phyloP scores from a whole-genome alignment of 2,113 vertebrate genomes.

The Hymenochirus boettgeri region DNA sequence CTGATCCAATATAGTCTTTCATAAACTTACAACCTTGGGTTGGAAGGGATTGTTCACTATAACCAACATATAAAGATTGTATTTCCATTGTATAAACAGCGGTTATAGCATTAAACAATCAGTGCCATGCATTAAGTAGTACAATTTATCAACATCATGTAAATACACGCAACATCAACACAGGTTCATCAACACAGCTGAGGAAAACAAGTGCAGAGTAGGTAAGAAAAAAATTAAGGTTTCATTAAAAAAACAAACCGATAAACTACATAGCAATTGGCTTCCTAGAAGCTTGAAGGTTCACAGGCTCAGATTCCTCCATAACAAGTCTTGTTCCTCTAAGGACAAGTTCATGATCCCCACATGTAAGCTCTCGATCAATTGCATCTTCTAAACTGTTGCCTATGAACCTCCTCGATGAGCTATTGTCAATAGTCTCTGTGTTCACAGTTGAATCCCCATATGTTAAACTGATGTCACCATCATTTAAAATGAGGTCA shows the following conservation, averaged over 20 bases:
- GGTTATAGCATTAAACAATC: constrained; percentile 73
- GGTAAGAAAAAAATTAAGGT: too few species aligned
- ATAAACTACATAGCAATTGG: constrained; percentile 64
- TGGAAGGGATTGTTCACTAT: constrained; percentile 53
- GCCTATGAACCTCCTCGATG: constrained; percentile 56
- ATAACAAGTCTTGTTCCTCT: constrained; percentile 90
- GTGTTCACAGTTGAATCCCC: constrained; percentile 85
- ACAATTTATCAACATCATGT: constrained; percentile 64
- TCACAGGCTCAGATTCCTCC: constrained; percentile 86
- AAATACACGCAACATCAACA: constrained; percentile 54
- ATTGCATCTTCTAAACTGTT: constrained; percentile 71
- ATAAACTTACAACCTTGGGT: not conserved
- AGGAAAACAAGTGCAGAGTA: constrained; percentile 41
- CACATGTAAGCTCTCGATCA: constrained; percentile 78
- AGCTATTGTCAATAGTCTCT: constrained; percentile 54
- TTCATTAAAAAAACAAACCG: not conserved
- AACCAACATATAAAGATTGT: constrained; percentile 55
- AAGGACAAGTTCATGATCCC: constrained; percentile 89
- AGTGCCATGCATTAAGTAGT: constrained; percentile 72
- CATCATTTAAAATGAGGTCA: constrained; percentile 89
- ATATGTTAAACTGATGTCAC: constrained; percentile 85
- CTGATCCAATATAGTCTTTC: not conserved
- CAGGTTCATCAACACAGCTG: constrained; percentile 52
- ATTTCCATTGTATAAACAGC: constrained; percentile 69
- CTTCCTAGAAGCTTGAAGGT: constrained; percentile 62